Evolutionary conservation across 2,888 invertebrate genomes (phyloP), one percentile per base, ranked within the genome.

Genomic region (Microdon myrmicae): DNA sequence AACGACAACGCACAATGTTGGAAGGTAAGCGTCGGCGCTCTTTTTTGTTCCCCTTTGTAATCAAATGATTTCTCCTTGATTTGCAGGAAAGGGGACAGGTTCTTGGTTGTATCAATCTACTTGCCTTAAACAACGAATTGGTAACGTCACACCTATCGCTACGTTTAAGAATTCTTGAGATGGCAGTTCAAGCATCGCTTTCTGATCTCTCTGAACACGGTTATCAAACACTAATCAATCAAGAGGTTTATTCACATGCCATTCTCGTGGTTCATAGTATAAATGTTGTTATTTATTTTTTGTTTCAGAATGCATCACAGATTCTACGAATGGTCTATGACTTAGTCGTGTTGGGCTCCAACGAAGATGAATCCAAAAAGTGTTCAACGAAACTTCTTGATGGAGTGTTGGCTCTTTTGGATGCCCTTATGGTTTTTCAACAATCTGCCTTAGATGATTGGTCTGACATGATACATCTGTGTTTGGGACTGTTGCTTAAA

Each of bases 291-390:
- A n/a, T 22, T 13, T 0, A 14, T 12, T 8, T 1, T 2, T 26
- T 10, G 32, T 44, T 53, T 2, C 28, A 78, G 76, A 85, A 86
- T 72, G 83, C 84, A 17, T 80, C 83, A 3, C 82, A 84, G 67
- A 77, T 86, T 13, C 75, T 86, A 66, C 81, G 83, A 54, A 81
- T 85, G 79, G 81, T 85, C 3, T 84, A 85, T 60, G 83, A 85
- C 70, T 80, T 85, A 44, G 81, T 84, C 2, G 83, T 85, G 9
- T 74, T 83, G 1, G 83, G 83, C 44, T 82, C 83, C 5, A 82
- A 80, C 47, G 81, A 81, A 58, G 82, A 83, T 68, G 79, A 81
- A 67, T 77, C 77, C 1, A 83, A 83, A 69, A 84, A 80, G 74
- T 82, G 79, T 13, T 82, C 82, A 3, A 78, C 79, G 0, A 81